Evolutionary conservation across 2,113 vertebrate species (phyloP), one percentile per base, ranked within the genome.

Genomic region (Ariopsis seemanni): DNA sequence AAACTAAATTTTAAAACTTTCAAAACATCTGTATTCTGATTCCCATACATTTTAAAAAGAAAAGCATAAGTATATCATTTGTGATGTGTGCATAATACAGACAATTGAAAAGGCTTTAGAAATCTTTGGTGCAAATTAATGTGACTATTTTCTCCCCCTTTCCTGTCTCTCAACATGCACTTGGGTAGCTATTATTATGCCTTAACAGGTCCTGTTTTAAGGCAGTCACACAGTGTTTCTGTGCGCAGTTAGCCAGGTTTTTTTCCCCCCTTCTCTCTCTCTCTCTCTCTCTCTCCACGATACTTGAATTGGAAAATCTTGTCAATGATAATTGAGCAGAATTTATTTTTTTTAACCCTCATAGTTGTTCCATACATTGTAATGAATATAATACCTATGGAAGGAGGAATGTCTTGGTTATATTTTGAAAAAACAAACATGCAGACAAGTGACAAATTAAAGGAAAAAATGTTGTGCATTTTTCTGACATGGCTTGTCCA

Each of bases 371-470:
- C 22, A 25, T 8, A 50, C 9, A 25, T 52, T 50, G 22, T 78
- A 15, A 78, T 53, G 50, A 78, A 12, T n/a, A 53, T 15, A 15
- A 7, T 78, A 53, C 11, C 0, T 20, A 53, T 77, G 22, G 25
- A 53, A 34, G 25, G 15, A 53, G 25, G 25, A 79, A 79, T 79
- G 11, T 57, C 52, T 25, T 53, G 75, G 12, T 27, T 79, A 52
- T n/a, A 30, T 14, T 53, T 25, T 12, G n/a, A 57, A 57, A 2
- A 3, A 79, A 53, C 3, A 57, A 80, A 58, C 10, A 55, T 55
- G 20, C 78, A 57, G 27, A 57, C 53, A 34, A 34, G 53, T 80
- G 78, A 80, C 75, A 79, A 79, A 79, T 58, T 80, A 58, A 78
- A 78, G 75, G 75, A 27, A 78, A 75, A 71, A 75, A 75, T 5